Base-by-base conservation (phyloP, 2,888 invertebrate genomes). In the Lasioglossum villosulum region DNA sequence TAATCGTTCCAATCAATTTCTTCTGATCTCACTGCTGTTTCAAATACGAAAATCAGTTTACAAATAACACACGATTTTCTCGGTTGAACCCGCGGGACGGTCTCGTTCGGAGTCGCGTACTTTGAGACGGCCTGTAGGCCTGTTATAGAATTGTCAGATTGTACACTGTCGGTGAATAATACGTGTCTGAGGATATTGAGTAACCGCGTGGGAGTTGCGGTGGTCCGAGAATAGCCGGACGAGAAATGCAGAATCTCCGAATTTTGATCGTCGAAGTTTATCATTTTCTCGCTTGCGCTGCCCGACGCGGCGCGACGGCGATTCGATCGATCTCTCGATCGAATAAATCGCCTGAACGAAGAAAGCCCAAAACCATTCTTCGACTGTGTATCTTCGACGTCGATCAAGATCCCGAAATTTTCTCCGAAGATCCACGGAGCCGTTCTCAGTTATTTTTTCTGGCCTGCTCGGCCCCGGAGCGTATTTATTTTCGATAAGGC, bases 201-300 rank as follows among this genome's bases (percentile, higher is more conserved):
- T 78, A 87, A 86, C 77, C 80, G 86, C 70, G 82, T 87, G 75
- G 79, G 84, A 82, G 84, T 82, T 10, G 59, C 23, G 63, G 56
- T 68, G 27, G 72, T 42, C 84, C 80, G 80, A 84, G 79, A 80
- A 88, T 88, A 87, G 84, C 77, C 70, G 70, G 73, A 42, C 80
- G 68, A 87, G 82, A 86, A 82, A 82, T 86, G 79, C 80, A 86
- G 86, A 83, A 75, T 78, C 72, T 68, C 23, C 37, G 75, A 82
- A 68, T 86, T 68, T 86, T 74, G 52, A 68, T 79, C 66, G n/a
- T 34, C 71, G 52, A 42, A 56, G 63, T 72, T 78, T 80, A 75
- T 80, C 80, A 78, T 80, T 75, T 37, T 56, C 70, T 68, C 19
- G 42, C 30, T 56, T 12, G 56, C 59, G n/a, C 23, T 34, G 19